Conservation (phyloP, 2,888 invertebrate species). For the Cylindroiulus punctatus region DNA sequence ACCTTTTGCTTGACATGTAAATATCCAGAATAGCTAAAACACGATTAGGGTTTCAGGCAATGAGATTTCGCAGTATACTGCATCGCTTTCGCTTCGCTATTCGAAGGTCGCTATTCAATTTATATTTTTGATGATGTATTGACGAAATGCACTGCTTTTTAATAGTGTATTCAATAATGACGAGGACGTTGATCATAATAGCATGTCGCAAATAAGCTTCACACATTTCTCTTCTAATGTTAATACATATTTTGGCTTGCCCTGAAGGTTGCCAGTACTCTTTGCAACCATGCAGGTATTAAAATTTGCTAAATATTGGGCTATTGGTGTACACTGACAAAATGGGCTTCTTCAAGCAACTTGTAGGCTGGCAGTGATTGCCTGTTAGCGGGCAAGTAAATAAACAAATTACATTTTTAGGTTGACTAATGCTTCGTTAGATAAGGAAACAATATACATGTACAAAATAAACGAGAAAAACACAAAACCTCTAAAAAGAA, state of each 20-base stretch:
- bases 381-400: no score
- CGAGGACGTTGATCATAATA: background rate
- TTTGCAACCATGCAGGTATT: no score
- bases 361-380: no score
- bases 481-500: no score
- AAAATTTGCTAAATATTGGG: no score
- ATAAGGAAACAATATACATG: no score
- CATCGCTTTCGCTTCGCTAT: background rate
- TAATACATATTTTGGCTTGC: background rate
- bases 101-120: background rate
- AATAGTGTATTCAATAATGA: background rate
- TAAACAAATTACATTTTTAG: no score
- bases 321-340: no score
- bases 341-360: no score
- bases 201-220: background rate
- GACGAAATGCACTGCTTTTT: background rate
- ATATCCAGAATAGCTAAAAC: background rate
- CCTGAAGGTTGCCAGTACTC: background rate
- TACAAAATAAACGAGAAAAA: no score
- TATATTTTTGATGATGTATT: background rate
- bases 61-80: background rate
- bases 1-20: constrained; percentile 26
- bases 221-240: no score
- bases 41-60: background rate
- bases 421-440: no score